These are phyloP conservation scores for Naso thynnoides DNA, from an alignment of 2,797 vertebrate genomes.

Conservation along the genomic window DNA sequence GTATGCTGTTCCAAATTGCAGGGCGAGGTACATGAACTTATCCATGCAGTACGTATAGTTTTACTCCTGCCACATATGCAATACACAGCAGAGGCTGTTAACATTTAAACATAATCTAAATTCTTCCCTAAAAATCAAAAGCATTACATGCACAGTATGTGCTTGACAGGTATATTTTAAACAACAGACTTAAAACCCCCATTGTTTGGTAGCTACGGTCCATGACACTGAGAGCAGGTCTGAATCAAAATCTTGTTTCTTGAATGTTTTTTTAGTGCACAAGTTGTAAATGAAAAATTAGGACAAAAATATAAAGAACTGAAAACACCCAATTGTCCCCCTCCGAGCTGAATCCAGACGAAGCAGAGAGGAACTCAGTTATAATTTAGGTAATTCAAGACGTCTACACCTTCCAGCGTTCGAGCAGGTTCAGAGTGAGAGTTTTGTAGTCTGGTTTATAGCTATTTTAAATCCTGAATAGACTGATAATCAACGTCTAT, in stretches of 20 bases:
- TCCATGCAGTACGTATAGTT: conserved; percentile 25
- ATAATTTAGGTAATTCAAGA: conserved; percentile 37
- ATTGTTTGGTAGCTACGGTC: conserved; percentile 25
- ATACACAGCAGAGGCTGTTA: conserved; percentile 15
- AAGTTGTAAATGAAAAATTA: conserved; percentile 9
- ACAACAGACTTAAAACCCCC: conserved; percentile 30
- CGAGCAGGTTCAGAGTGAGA: conserved; percentile 33
- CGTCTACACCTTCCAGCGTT: conserved; percentile 35
- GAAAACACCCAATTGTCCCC: conserved; percentile 20
- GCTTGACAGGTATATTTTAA: conserved; percentile 10
- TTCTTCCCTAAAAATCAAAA: conserved; percentile 34
- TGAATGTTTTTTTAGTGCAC: conserved; percentile 2
- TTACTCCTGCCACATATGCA: conserved; percentile 10
- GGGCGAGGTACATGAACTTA: conserved; percentile 5
- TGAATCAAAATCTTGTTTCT: conserved; percentile 8
- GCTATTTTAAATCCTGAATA: conserved; percentile 52
- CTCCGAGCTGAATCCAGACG: conserved; percentile 11
- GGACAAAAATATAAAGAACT: conserved; percentile 10
- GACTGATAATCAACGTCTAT: conserved; percentile 37
- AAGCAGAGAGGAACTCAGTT: conserved; percentile 27
- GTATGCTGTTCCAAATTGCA: conserved; percentile 39
- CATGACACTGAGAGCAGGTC: conserved; percentile 10
- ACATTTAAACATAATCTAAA: conserved; percentile 13
- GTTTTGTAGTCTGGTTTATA: conserved; percentile 35
- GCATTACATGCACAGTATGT: background rate